phyloP scores from a whole-genome alignment of 2,888 invertebrate genomes.

The Yponomeuta cagnagella region DNA sequence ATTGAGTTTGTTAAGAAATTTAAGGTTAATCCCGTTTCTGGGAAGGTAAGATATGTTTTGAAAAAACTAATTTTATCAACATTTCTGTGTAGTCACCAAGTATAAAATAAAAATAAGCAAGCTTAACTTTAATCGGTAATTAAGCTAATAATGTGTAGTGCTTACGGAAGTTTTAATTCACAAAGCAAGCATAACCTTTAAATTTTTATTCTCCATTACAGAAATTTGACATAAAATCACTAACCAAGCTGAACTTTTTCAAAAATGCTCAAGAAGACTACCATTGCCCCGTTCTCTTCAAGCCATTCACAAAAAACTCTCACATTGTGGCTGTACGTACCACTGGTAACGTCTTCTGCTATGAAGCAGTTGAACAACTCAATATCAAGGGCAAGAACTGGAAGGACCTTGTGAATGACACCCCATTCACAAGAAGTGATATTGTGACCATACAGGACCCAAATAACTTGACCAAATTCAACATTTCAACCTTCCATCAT shows the following conservation, averaged over 20 bases:
- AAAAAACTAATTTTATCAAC: too few species aligned
- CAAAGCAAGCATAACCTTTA: too few species aligned
- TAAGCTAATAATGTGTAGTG: too few species aligned
- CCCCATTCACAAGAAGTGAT: constrained; percentile 90
- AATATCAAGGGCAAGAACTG: constrained; percentile 96
- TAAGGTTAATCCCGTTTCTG: constrained; percentile 95
- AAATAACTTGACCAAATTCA: constrained; percentile 91
- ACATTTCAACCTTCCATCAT: constrained; percentile 95
- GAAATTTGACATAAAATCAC: constrained; percentile 86
- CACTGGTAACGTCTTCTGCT: constrained; percentile 96
- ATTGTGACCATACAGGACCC: constrained; percentile 96
- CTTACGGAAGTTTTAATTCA: too few species aligned
- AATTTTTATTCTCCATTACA: constrained; percentile 46
- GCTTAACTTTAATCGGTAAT: not conserved
- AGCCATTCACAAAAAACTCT: constrained; percentile 93
- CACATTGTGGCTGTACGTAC: constrained; percentile 92
- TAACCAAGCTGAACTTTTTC: constrained; percentile 90
- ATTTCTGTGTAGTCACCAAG: too few species aligned
- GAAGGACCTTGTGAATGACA: constrained; percentile 94
- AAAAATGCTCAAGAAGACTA: constrained; percentile 89
- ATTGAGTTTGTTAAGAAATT: constrained; percentile 91
- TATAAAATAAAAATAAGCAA: not conserved
- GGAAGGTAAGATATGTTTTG: constrained; percentile 74
- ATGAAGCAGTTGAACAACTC: constrained; percentile 96
- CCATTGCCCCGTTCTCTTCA: constrained; percentile 96